Base-by-base conservation (phyloP, 2,888 invertebrate species). In the Stenodema calcarata region DNA sequence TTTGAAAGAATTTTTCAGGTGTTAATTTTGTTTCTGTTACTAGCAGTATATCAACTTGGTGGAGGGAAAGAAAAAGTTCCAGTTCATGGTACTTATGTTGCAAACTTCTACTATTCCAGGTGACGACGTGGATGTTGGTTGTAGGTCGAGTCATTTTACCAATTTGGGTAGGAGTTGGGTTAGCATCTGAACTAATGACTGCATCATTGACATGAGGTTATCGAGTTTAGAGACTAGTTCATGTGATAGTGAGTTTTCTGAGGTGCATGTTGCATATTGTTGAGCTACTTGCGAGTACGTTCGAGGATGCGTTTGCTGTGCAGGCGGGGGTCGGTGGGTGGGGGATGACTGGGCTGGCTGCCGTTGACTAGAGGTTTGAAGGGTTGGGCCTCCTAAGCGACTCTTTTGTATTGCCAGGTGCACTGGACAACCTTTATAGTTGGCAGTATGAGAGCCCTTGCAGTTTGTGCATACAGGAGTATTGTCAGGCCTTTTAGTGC, bases 21-120 rank as follows among this genome's bases (percentile, higher is more conserved):
- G 47, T 30, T 82, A 82, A 69, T 82, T 82, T 82, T 11, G 82
- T 82, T 69, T 82, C 82, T n/a, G 82, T 69, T 0, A 69, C 69
- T 11, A 82, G 41, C 12, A 82, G 47, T 6, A 82, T n/a, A 41
- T 82, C 82, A 14, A 82, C 30, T 16, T 54, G n/a, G 41, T 82
- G 54, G 9, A 35, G 27, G 11, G 14, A 2, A 14, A 69, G 30
- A n/a, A 82, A 82, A 7, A 69, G 62, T 28, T 42, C 62, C 11
- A 82, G 2, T 54, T 82, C 82, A n/a, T 69, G 54, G 28, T 28
- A 69, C 28, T 82, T 82, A 28, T 62, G 75, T 6, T 14, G 35
- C 6, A 75, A n/a, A 75, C 80, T 80, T 47, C 80, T 80, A 16
- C 47, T 28, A 27, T 80, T 80, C 80, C 80, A 80, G 14, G 80